Base-by-base conservation (phyloP, 2,113 vertebrate genomes). In the Toxotes jaculatrix region DNA sequence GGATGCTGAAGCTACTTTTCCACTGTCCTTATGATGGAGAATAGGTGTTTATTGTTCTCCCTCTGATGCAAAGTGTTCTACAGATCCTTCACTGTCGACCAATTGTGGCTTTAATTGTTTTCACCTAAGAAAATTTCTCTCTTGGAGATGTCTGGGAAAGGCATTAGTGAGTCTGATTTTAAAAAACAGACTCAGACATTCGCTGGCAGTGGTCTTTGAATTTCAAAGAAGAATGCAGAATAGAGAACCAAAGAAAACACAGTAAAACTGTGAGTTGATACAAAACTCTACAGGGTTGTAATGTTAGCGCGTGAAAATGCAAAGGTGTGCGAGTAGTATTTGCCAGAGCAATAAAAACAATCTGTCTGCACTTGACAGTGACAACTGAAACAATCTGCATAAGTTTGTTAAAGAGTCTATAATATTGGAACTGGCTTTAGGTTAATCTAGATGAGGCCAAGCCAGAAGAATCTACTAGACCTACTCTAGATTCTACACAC, bases 161-260 rank as follows among this genome's bases (percentile, higher is more conserved):
- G 47, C 53, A 64, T 80, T 70, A 68, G 34, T 53, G 49, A 34
- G 16, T 53, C 10, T 45, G 71, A 80, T 79, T 82, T 74, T 13
- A 7, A 82, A 55, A 38, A 60, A 65, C 70, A 40, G 9, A 19
- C 27, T 64, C 31, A 17, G 65, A 76, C 32, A 38, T 61, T 27
- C 31, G 21, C 31, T 65, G 72, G 12, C 60, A 11, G 14, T 53
- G 17, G 59, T 13, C 5, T 64, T 66, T 51, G 21, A 40, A 47
- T 64, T 36, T 69, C 12, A 51, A 32, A 34, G 34, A 67, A 60
- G 13, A 71, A 60, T 71, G 60, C 17, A 12, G 51, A 74, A 11
- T 14, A 47, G 40, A 56, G 21, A 66, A 53, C 61, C 70, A 82
- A 68, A 72, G 74, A 82, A 78, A 89, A 84, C 77, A 73, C 5